Percentiles rank a stretch among this genome's conserved stretches.
These are phyloP conservation scores for Herpetotheres cachinnans DNA, from an alignment of 2,113 vertebrate genomes.

Conservation along the genomic window DNA sequence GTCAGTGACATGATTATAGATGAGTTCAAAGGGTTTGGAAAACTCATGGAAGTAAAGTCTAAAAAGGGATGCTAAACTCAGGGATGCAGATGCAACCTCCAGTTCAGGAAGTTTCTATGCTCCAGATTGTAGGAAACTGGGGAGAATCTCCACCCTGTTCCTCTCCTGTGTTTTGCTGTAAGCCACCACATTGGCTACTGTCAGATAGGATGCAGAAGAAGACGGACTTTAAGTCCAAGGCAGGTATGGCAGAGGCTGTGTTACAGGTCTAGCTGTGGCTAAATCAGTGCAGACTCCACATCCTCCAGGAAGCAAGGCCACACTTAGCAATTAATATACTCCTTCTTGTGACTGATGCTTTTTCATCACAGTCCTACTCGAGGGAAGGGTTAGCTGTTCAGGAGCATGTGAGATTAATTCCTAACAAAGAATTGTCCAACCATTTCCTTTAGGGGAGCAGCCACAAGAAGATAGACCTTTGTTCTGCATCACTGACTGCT, in stretches of 20 bases:
- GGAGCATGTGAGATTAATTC: constrained; percentile 26
- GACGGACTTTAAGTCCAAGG: background rate
- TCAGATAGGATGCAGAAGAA: background rate
- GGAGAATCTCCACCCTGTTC: background rate
- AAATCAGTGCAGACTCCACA: background rate
- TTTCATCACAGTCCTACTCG: background rate
- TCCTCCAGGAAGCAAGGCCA: background rate
- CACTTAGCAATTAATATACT: background rate
- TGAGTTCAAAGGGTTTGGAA: background rate
- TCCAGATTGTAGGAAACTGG: background rate
- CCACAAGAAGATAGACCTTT: background rate
- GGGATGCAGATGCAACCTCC: background rate
- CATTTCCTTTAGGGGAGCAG: constrained; percentile 8
- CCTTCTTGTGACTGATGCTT: background rate
- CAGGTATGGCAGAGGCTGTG: background rate
- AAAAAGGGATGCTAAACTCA: background rate
- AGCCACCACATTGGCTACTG: background rate
- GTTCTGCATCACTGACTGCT: constrained; percentile 32
- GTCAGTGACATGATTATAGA: background rate
- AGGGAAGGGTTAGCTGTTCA: constrained; percentile 2
- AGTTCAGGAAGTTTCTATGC: background rate
- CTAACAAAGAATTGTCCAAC: constrained; percentile 6
- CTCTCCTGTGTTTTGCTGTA: background rate
- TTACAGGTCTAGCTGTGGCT: background rate
- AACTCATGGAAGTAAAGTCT: background rate